Base-by-base conservation (phyloP, 1,140 invertebrate species). In the Oncopodura yosiiana region DNA sequence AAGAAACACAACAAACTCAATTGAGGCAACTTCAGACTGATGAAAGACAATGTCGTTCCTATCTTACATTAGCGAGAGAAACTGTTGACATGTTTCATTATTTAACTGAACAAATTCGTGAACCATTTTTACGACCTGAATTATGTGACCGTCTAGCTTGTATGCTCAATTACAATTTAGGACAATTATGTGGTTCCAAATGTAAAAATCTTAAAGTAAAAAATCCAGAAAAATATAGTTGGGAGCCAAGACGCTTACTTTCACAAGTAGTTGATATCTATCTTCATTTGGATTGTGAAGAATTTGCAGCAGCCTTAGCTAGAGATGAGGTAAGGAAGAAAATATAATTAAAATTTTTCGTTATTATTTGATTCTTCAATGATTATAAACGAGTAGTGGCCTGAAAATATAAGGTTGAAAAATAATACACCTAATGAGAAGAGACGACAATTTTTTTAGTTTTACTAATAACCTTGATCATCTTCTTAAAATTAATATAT, bases 31-130 rank as follows among this genome's bases (percentile, higher is more conserved):
- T 95, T 38, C 77, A 81, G 4, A 86, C 85, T 53, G 93, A 96
- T 72, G 93, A 96, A 71, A 75, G 92, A 34, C 90, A 94, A 69
- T 95, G 93, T 69, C 81, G 77, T 50, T 95, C 90, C 0, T 98
- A 97, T 73, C 75, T 98, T 43, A 94, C 92, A 8, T 73, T 98
- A 24, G 94, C 92, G 19, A 81, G 84, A 58, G 94, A 98, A 69
- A 98, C 94, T 4, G 92, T 99, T 39, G 89, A 97, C 66, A 94
- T 98, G 90, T 89, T 99, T 70, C 87, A 95, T 68, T 96, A 97
- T 71, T 75, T 99, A 44, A 97, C 94, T 5, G 81, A 86, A 43
- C 86, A 94, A 64, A 95, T 97, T 49, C 86, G 86, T 61, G 84
- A 93, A 68, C 93, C 94, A 18, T 99, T 99, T 69, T 74, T 95